Evolutionary conservation across 37 sponge, comb jelly and placozoan genomes (phyloP), one percentile per base, ranked within the genome.

Genomic region (Aplysina aerophoba): DNA sequence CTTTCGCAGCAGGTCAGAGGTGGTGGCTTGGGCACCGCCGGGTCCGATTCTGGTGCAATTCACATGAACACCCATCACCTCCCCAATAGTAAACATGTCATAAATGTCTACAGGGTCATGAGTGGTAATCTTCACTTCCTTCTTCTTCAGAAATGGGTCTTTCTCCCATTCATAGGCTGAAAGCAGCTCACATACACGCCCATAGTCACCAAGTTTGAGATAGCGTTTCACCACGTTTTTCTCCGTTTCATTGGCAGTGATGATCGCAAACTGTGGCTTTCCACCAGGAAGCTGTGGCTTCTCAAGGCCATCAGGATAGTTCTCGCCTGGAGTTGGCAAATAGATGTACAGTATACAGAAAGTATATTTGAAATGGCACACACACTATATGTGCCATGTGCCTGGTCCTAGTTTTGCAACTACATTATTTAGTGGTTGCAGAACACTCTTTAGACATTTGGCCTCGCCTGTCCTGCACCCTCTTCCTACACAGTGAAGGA

Each of bases 231-330:
- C 71, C 13, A 35, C 71, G 4, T 69, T 30, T 12, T 31, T 17
- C 71, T 69, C 71, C 13, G 28, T 69, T 4, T 69, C 71, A 35
- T 69, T 69, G 2, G 71, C 71, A 5, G 71, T 69, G 35, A 69
- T 69, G 34, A 69, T 30, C 1, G 30, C 71, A 27, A 69, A 69
- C 2, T 24, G 6, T 31, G 71, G 71, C 34, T 69, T 69, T 44
- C n/a, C n/a, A n/a, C n/a, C n/a, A n/a, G n/a, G n/a, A n/a, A 8
- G 8, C 50, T 44, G 50, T 8, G 3, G 50, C 50, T 44, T 3
- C 50, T 8, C 50, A 44, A 8, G 50, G 50, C 8, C 8, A 8
- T 44, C 50, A 44, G 50, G 3, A 3, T 44, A 3, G 6, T 44
- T 8, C 3, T 44, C 6, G 8, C 50, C 50, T 44, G 50, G n/a